Evolutionary conservation across 2,797 vertebrate species (phyloP), one percentile per base, ranked within the genome.

Genomic region (Toxotes lorentzi): DNA sequence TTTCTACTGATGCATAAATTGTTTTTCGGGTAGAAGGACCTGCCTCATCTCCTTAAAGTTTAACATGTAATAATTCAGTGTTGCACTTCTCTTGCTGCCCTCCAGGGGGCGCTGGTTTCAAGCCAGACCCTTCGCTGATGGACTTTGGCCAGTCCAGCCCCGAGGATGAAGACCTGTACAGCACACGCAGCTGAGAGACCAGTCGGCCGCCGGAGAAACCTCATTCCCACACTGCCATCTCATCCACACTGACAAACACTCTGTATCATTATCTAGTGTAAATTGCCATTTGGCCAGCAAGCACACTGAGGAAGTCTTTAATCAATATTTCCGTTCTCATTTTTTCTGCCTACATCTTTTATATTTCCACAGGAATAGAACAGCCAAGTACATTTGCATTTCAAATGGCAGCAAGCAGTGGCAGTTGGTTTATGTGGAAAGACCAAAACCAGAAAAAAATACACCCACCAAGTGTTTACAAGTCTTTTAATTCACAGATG

Each of bases 141-240:
- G 92, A 94, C 78, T 94, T 91, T 1, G 94, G 97, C 41, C 97
- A 98, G 84, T 96, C 96, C 76, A 94, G 61, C 91, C 96, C 97
- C 0, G 97, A 98, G 89, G 97, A 98, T 70, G 89, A 88, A 86
- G 97, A 98, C 91, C 90, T 98, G 95, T 98, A 98, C 93, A 97
- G 95, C 91, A 98, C 96, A 43, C 96, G 97, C 90, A 96, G 95
- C 93, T 97, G 91, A 97, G 89, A 95, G 12, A 34, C 57, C 54
- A 34, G 41, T 14, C 21, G 1, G 34, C 60, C 17, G 10, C 70
- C 47, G 65, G 43, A 86, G 57, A 63, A 47, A 57, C 9, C 58
- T 73, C 63, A 17, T 75, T 80, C 75, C 80, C 78, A 61, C 88
- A 45, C 81, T 74, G 58, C 82, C 85, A 57, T 61, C 81, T 79